Percentiles rank a stretch among this genome's conserved stretches.
phyloP scores from a whole-genome alignment of 1,140 invertebrate genomes.

The Lepidurus packardi region DNA sequence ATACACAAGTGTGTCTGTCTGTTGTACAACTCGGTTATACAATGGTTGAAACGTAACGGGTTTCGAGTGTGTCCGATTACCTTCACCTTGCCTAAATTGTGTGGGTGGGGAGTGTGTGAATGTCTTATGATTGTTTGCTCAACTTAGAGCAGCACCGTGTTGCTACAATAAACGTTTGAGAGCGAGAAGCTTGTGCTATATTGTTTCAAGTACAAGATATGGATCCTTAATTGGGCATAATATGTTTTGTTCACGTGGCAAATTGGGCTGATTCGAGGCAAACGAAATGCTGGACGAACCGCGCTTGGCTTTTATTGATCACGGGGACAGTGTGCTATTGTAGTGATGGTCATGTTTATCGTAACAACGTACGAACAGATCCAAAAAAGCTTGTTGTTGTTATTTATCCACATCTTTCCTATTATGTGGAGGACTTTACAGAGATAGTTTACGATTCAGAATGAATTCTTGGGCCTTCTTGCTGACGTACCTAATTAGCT shows the following conservation, averaged over 20 bases:
- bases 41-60: no score
- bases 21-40: neutral
- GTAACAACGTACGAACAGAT: neutral
- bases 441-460: neutral
- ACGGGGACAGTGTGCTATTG: neutral
- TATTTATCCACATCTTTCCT: neutral
- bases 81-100: no score
- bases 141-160: no score
- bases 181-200: neutral
- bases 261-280: neutral
- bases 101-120: no score
- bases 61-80: no score
- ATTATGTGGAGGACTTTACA: neutral
- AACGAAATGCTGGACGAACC: neutral
- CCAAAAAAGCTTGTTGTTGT: neutral
- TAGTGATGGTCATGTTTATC: slow-evolving; percentile 15
- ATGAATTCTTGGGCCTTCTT: neutral
- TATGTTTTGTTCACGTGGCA: neutral
- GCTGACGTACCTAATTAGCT: neutral
- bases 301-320: slow-evolving; percentile 14
- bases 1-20: neutral
- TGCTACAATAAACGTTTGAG: no score
- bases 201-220: neutral
- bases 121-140: no score
- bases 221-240: neutral